phyloP scores from a whole-genome alignment of 2,113 vertebrate species.

The Patagioenas fasciata region DNA sequence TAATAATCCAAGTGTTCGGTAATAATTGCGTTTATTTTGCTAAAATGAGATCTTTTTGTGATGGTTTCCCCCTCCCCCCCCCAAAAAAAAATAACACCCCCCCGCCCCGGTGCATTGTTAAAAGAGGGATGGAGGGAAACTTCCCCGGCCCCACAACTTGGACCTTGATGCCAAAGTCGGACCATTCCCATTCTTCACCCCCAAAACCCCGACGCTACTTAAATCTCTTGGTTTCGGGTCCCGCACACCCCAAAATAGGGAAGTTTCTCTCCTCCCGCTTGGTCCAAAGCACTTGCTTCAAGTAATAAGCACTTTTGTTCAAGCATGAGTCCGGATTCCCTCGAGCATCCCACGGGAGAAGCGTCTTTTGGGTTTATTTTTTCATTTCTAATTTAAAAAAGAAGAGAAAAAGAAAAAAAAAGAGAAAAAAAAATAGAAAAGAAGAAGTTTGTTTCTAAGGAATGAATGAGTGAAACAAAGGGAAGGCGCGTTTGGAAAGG shows the following conservation, averaged over 20 bases:
- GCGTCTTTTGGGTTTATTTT: conserved; percentile 66
- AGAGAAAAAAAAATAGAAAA: background rate
- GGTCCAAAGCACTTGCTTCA: conserved; percentile 95
- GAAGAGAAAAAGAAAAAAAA: background rate
- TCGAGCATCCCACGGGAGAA: conserved; percentile 67
- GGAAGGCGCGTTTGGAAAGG: conserved; percentile 29
- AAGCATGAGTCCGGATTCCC: conserved; percentile 71
- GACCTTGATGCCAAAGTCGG: conserved; percentile 37
- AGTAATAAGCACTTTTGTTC: conserved; percentile 93
- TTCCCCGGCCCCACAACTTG: conserved; percentile 7
- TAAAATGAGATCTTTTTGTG: conserved; percentile 64
- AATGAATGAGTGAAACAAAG: conserved; percentile 25
- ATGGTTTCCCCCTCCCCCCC: too few relatives aligned
- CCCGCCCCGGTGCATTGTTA: conserved; percentile 55
- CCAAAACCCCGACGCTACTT: background rate
- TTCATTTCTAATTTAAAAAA: conserved; percentile 30
- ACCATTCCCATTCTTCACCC: background rate
- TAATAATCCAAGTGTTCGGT: conserved; percentile 66
- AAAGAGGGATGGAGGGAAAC: conserved; percentile 78
- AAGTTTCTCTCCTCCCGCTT: conserved; percentile 76
- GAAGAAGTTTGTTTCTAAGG: conserved; percentile 38
- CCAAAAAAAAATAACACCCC: too few relatives aligned
- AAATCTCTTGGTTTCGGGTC: background rate
- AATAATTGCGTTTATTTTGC: conserved; percentile 72
- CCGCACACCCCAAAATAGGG: background rate